Evolutionary conservation across 2,113 vertebrate species (phyloP), one percentile per base, ranked within the genome.

Genomic region (Poeciliopsis prolifica): DNA sequence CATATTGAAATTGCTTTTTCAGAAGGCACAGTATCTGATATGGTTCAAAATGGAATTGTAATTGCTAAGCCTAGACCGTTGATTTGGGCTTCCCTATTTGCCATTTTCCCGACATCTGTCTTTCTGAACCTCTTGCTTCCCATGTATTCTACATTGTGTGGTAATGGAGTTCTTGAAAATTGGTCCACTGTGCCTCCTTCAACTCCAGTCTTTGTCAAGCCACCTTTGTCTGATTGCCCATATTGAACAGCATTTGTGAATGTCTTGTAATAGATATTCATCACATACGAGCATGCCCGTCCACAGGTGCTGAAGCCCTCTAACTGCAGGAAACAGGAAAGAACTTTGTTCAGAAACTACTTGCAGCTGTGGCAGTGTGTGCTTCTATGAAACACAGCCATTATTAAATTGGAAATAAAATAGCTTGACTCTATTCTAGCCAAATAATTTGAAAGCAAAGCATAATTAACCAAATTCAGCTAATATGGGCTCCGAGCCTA

Each of bases 1-100:
- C 9, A 3, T 62, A n/a, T 5, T 70, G 17, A 79, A 65, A 69
- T 35, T 37, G 44, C 64, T 72, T 58, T 71, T 75, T 44, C 31
- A 64, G n/a, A 65, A 80, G 61, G 64, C 17, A 8, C 42, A n/a
- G 1, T 37, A 30, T 72, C 40, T 87, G 80, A 77, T 72, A 75
- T 71, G 81, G 70, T 66, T 70, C 80, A 72, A 69, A 87, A 82
- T 61, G 5, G 60, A 80, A 12, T 72, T 17, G 26, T 80, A 40
- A 29, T 66, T 64, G 58, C 62, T 1, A n/a, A 74, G 42, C 65
- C 40, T 61, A 75, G 60, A 77, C 65, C 74, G 79, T 65, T 86
- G 74, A 83, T 87, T 77, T 65, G 72, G 40, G 68, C 83, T 82
- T 51, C 65, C 61, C 73, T 24, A 78, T 85, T 85, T 73, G 61